Percentiles rank a stretch among this genome's conserved stretches.
Conservation (phyloP, 2,113 vertebrate genomes). For the Oncorhynchus masou region DNA sequence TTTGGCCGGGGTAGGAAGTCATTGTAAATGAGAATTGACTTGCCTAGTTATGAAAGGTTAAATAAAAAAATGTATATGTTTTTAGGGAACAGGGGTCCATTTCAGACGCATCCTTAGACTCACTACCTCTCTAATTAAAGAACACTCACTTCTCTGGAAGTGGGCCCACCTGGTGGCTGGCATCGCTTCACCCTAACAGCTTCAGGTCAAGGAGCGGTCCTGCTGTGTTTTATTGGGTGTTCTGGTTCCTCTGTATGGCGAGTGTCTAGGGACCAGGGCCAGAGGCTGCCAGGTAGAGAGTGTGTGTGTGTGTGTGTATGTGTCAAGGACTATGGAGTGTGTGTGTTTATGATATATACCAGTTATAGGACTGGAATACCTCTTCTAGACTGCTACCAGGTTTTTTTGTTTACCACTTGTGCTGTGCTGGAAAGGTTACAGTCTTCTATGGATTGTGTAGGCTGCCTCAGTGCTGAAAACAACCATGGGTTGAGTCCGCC, state of each 20-base stretch:
- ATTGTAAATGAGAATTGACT: too few relatives aligned
- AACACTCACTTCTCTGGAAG: conserved; percentile 16
- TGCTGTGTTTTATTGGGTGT: conserved; percentile 42
- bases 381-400: too few relatives aligned
- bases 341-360: background rate
- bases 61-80: too few relatives aligned
- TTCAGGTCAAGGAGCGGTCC: background rate
- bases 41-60: too few relatives aligned
- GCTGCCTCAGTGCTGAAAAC: too few relatives aligned
- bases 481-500: too few relatives aligned
- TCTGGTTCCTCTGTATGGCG: conserved; percentile 42
- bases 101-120: too few relatives aligned
- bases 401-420: too few relatives aligned
- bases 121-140: conserved; percentile 36
- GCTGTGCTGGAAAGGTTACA: too few relatives aligned
- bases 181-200: conserved; percentile 48
- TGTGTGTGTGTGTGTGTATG: too few relatives aligned
- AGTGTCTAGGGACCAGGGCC: conserved; percentile 53
- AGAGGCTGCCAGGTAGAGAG: conserved; percentile 25
- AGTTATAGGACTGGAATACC: background rate
- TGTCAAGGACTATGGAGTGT: background rate
- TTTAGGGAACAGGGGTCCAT: background rate
- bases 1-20: too few relatives aligned
- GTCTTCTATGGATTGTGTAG: too few relatives aligned
- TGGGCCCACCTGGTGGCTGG: conserved; percentile 3